Evolutionary conservation across 2,797 vertebrate species (phyloP).

Genomic region (Parambassis ranga): DNA sequence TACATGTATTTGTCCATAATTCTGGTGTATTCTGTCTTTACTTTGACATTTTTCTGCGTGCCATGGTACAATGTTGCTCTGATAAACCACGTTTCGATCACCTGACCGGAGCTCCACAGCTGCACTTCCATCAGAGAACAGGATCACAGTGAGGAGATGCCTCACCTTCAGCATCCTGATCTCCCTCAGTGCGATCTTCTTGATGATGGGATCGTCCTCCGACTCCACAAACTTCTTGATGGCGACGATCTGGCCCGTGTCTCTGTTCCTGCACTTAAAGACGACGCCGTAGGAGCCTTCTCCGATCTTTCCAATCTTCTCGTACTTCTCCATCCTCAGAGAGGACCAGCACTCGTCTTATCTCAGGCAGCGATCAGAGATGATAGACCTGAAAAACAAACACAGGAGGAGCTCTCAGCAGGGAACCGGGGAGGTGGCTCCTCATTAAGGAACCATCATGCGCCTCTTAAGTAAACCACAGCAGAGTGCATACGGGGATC

Average conservation of each 20-base stretch:
- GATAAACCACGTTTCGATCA: no score
- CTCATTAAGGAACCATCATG: no score
- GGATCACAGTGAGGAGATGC: no score
- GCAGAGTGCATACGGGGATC: not conserved
- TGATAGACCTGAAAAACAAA: not conserved
- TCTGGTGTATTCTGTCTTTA: fast-evolving
- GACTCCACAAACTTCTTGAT: conserved; percentile 96
- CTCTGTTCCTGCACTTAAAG: conserved; percentile 92
- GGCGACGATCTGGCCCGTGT: conserved; percentile 92
- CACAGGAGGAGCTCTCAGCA: not conserved
- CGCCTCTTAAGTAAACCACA: no score
- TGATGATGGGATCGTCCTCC: conserved; percentile 92
- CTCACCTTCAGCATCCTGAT: conserved; percentile 93
- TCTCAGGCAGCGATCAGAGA: no score
- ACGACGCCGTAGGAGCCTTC: conserved; percentile 95
- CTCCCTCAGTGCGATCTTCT: conserved; percentile 92
- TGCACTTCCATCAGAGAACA: no score
- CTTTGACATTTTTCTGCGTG: not conserved
- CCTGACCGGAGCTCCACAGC: no score
- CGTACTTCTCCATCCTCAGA: conserved; percentile 90
- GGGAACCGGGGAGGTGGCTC: no score
- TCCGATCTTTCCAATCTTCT: conserved; percentile 92
- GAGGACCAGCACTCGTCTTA: not conserved
- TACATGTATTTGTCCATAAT: not conserved
- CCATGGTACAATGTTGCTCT: no score